Conservation (phyloP, 2,888 invertebrate genomes). For the Urechis unicinctus region DNA sequence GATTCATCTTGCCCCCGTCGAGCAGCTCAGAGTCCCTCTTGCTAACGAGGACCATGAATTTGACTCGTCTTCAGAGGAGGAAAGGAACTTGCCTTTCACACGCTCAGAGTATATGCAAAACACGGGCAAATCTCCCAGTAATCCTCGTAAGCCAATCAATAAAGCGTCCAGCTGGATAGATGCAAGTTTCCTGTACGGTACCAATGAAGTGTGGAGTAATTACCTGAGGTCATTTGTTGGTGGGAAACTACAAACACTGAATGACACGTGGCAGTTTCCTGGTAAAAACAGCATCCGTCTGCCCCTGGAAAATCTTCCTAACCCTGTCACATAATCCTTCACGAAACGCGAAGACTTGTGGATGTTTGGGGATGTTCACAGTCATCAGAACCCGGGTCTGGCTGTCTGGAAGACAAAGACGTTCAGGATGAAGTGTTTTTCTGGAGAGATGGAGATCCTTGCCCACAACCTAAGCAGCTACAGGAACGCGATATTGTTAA, state of each 20-base stretch:
- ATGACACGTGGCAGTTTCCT: constrained; percentile 49
- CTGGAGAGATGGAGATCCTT: constrained; percentile 59
- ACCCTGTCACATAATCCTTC: constrained; percentile 54
- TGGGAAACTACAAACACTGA: constrained; percentile 62
- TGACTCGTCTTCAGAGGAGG: constrained; percentile 61
- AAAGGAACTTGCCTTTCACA: constrained; percentile 56
- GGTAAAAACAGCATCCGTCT: constrained; percentile 54
- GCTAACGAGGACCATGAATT: constrained; percentile 52
- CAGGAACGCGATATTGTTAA: constrained; percentile 33
- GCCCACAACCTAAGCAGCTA: constrained; percentile 21
- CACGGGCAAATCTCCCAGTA: constrained; percentile 58
- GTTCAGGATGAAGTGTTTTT: too few relatives aligned
- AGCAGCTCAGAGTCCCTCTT: constrained; percentile 67
- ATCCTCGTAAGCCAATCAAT: constrained; percentile 79
- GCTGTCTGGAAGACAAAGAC: too few relatives aligned
- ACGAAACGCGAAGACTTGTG: constrained; percentile 44
- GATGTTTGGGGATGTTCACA: constrained; percentile 47
- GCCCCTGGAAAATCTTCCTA: constrained; percentile 59
- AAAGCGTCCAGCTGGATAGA: constrained; percentile 98
- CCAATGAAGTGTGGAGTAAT: constrained; percentile 94
- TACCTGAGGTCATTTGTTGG: constrained; percentile 81
- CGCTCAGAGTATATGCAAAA: constrained; percentile 56
- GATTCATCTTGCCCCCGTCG: constrained; percentile 96
- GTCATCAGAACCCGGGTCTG: constrained; percentile 94
- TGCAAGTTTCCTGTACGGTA: constrained; percentile 96